phyloP scores from a whole-genome alignment of 92 coral and sea anemone genomes.

The Bergia sp. region DNA sequence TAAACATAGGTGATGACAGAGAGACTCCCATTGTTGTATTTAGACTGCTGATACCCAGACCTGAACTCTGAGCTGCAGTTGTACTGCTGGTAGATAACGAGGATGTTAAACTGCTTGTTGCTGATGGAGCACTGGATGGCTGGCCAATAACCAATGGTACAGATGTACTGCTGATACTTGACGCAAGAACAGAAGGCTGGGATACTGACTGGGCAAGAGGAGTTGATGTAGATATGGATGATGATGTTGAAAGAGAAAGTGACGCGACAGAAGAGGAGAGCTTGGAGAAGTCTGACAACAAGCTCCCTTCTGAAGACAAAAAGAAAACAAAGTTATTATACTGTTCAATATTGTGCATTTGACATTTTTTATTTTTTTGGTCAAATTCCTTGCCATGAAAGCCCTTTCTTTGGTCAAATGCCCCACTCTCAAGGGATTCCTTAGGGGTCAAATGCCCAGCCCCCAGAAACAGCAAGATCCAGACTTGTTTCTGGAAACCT shows the following conservation, averaged over 20 bases:
- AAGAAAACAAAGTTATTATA: background rate
- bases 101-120: conserved; percentile 37
- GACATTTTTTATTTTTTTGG: no score
- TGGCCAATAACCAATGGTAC: conserved; percentile 21
- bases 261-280: conserved; percentile 91
- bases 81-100: conserved; percentile 21
- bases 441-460: no score
- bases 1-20: conserved; percentile 42
- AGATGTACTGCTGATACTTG: conserved; percentile 25
- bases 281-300: conserved; percentile 61
- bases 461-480: no score
- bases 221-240: conserved; percentile 73
- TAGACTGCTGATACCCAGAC: conserved; percentile 42
- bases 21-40: conserved; percentile 54
- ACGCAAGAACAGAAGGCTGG: conserved; percentile 66
- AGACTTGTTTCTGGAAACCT: no score
- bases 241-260: conserved; percentile 75
- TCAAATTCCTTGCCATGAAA: no score
- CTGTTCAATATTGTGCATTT: no score
- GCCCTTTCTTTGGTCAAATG: no score
- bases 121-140: conserved; percentile 2
- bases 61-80: conserved; percentile 49
- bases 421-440: no score
- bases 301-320: conserved; percentile 49
- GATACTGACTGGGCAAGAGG: conserved; percentile 66